Percentiles rank a stretch among this genome's conserved stretches.
These are phyloP conservation scores for Thymelicus lineola DNA, from an alignment of 2,888 invertebrate genomes.

Conservation along the genomic window DNA sequence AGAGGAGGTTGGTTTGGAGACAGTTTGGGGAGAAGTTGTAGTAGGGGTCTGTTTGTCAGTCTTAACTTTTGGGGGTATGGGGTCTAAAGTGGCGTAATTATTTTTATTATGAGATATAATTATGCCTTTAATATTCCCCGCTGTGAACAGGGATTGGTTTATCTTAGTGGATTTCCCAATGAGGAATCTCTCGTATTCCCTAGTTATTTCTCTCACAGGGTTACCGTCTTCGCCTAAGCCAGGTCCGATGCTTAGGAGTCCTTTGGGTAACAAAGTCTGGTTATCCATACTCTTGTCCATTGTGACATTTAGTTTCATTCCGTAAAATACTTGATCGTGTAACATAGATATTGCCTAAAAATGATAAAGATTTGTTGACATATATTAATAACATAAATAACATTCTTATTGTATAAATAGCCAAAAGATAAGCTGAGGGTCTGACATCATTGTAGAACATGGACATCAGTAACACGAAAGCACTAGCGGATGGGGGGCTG, in stretches of 20 bases:
- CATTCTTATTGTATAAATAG: too few relatives aligned
- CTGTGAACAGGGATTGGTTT: conserved; percentile 18
- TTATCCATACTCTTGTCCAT: conserved; percentile 52
- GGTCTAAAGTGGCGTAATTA: not conserved
- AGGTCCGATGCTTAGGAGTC: conserved; percentile 58
- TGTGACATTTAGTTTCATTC: conserved; percentile 54
- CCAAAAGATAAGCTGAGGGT: too few relatives aligned
- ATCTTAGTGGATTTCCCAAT: conserved; percentile 31
- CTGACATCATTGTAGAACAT: too few relatives aligned
- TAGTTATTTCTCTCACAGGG: conserved; percentile 58
- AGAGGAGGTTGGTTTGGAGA: not conserved
- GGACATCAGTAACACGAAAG: too few relatives aligned
- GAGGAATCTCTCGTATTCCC: conserved; percentile 59
- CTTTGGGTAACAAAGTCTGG: conserved; percentile 61
- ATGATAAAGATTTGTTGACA: not conserved
- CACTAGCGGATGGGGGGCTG: too few relatives aligned
- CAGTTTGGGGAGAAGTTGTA: not conserved
- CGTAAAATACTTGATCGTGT: conserved; percentile 62
- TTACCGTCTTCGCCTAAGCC: conserved; percentile 64
- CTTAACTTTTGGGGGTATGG: not conserved
- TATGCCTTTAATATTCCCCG: conserved; percentile 14
- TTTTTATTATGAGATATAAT: not conserved
- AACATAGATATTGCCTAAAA: conserved; percentile 76
- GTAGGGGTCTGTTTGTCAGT: not conserved
- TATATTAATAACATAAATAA: not conserved